phyloP scores from a whole-genome alignment of 2,797 vertebrate genomes.

The Hipposideros larvatus region DNA sequence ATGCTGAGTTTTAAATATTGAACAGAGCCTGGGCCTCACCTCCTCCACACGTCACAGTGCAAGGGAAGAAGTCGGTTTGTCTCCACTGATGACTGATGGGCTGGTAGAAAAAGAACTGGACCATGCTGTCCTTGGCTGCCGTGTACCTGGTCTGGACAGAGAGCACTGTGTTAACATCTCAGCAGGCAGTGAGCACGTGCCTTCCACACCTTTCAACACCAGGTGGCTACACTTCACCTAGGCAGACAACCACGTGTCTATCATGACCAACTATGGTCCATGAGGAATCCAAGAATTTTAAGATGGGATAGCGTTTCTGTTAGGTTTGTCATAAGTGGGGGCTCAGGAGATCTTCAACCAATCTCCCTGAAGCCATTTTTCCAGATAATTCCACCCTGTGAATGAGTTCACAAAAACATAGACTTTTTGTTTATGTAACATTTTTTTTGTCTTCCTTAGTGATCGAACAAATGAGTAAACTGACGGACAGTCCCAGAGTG shows the following conservation, averaged over 20 bases:
- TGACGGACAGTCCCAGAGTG: neutral
- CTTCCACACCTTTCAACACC: neutral
- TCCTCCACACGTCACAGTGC: conserved; percentile 96
- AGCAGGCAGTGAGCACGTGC: neutral
- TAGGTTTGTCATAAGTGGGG: neutral
- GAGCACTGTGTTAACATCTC: conserved; percentile 73
- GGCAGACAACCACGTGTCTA: neutral
- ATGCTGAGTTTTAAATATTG: conserved; percentile 37
- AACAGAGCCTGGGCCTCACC: conserved; percentile 88
- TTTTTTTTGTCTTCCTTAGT: neutral
- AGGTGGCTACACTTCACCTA: neutral
- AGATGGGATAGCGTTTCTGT: neutral
- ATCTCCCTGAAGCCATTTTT: neutral
- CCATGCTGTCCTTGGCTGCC: conserved; percentile 91
- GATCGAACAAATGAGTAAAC: neutral
- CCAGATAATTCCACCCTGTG: neutral
- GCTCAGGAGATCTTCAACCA: neutral
- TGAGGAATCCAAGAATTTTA: neutral
- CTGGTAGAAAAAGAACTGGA: conserved; percentile 97
- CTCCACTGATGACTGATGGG: conserved; percentile 97
- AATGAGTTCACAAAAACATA: neutral
- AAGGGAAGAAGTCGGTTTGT: conserved; percentile 97
- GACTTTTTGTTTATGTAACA: neutral
- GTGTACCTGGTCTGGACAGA: conserved; percentile 92
- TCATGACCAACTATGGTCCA: neutral